Evolutionary conservation across 1,140 invertebrate genomes (phyloP).

Genomic region (Drosophila lacteicornis): DNA sequence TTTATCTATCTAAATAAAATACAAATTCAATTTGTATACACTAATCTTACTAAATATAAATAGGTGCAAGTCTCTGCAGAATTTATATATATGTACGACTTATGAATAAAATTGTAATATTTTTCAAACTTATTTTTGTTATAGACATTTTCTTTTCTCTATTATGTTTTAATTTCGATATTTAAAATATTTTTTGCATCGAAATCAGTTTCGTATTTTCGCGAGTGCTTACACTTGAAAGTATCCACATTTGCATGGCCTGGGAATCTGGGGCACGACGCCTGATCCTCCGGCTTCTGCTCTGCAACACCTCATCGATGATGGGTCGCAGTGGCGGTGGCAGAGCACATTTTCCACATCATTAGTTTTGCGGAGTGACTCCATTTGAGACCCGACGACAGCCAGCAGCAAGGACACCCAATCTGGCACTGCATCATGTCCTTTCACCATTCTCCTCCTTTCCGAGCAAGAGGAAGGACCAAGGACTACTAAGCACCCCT

Average conservation of each 20-base stretch:
- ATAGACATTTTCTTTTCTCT: background rate
- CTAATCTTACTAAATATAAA: too few species aligned
- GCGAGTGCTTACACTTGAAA: constrained; percentile 3
- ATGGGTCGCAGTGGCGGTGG: constrained; percentile 34
- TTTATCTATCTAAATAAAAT: too few species aligned
- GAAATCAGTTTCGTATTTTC: background rate
- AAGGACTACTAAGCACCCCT: constrained; percentile 34
- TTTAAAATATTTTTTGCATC: background rate
- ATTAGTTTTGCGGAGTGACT: constrained; percentile 81
- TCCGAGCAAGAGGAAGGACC: background rate
- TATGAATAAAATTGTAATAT: too few species aligned
- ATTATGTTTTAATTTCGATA: background rate
- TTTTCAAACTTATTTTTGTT: too few species aligned
- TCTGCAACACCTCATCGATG: constrained; percentile 61
- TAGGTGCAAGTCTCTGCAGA: too few species aligned
- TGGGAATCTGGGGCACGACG: constrained; percentile 47
- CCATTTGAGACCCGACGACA: constrained; percentile 71
- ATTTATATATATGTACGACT: too few species aligned
- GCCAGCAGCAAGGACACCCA: constrained; percentile 41
- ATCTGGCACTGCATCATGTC: constrained; percentile 63
- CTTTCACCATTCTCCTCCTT: background rate
- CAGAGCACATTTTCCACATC: constrained; percentile 82
- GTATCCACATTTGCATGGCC: constrained; percentile 20
- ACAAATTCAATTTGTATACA: too few species aligned
- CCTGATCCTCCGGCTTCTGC: constrained; percentile 49